These are phyloP conservation scores for Drosophila bocki DNA, from an alignment of 1,140 invertebrate genomes.

Conservation along the genomic window DNA sequence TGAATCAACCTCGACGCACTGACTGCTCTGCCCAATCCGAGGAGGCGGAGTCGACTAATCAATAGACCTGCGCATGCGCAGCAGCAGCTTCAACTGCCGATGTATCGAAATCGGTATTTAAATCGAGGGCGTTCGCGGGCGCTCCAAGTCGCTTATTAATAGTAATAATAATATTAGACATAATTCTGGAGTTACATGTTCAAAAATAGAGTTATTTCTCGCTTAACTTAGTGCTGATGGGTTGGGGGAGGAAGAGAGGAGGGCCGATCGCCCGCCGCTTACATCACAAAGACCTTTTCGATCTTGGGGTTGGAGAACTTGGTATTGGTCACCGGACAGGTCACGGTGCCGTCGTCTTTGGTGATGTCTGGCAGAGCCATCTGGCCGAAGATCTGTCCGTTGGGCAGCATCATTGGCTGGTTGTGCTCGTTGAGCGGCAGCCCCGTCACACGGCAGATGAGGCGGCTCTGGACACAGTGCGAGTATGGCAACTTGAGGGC, in stretches of 20 bases:
- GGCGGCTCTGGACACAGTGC: conserved; percentile 97
- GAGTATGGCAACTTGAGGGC: conserved; percentile 96
- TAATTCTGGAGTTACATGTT: conserved; percentile 52
- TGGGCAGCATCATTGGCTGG: conserved; percentile 98
- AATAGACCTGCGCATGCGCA: conserved; percentile 74
- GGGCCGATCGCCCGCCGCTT: conserved; percentile 59
- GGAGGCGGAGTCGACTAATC: conserved; percentile 53
- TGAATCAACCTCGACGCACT: conserved; percentile 76
- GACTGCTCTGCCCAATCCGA: conserved; percentile 37
- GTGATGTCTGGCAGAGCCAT: conserved; percentile 96
- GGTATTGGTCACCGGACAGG: conserved; percentile 96
- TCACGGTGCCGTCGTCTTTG: conserved; percentile 93
- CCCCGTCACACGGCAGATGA: conserved; percentile 94
- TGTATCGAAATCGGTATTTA: conserved; percentile 63
- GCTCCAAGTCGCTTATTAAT: conserved; percentile 18
- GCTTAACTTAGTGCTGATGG: conserved; percentile 64
- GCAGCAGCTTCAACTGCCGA: conserved; percentile 20
- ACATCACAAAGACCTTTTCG: conserved; percentile 98
- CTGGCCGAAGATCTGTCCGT: conserved; percentile 99
- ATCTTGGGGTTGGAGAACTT: conserved; percentile 94
- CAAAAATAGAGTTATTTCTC: conserved; percentile 65
- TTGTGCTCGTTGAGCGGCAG: conserved; percentile 98
- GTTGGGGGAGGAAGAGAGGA: conserved; percentile 19
- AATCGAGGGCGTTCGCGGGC: conserved; percentile 38
- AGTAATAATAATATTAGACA: conserved; percentile 39